Conservation (phyloP, 2,113 vertebrate genomes). For the Callospermophilus lateralis region DNA sequence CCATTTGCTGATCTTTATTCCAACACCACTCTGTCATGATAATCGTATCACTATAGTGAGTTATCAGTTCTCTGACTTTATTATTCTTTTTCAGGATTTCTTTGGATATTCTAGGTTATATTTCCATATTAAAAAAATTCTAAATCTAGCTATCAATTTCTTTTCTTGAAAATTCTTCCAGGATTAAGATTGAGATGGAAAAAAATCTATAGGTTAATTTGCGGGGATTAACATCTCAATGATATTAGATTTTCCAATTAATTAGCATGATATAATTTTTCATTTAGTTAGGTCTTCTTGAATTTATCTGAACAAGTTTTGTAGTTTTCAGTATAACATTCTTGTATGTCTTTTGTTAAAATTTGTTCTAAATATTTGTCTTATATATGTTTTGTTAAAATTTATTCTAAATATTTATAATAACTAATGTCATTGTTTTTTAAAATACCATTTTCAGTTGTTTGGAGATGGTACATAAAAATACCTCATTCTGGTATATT, state of each 20-base stretch:
- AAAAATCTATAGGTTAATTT: not conserved
- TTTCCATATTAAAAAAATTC: not conserved
- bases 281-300: constrained; percentile 14
- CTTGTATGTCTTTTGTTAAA: not conserved
- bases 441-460: not conserved
- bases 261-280: not conserved
- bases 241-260: not conserved
- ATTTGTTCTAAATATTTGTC: not conserved
- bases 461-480: constrained; percentile 10
- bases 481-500: constrained; percentile 12
- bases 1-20: not conserved
- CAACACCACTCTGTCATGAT: not conserved
- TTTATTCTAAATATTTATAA: not conserved
- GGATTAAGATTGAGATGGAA: not conserved
- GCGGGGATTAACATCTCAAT: not conserved
- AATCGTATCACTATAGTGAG: not conserved
- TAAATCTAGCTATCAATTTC: constrained; percentile 8
- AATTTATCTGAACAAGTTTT: constrained; percentile 11
- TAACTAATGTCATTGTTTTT: not conserved
- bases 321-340: not conserved
- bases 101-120: constrained; percentile 21
- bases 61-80: not conserved
- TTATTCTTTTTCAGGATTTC: not conserved
- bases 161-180: not conserved
- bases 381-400: not conserved